A percentile compares a stretch with the other conserved stretches of the same genome.
Evolutionary conservation across 2,797 vertebrate species (phyloP).

Genomic region (Enteromius anoplus): DNA sequence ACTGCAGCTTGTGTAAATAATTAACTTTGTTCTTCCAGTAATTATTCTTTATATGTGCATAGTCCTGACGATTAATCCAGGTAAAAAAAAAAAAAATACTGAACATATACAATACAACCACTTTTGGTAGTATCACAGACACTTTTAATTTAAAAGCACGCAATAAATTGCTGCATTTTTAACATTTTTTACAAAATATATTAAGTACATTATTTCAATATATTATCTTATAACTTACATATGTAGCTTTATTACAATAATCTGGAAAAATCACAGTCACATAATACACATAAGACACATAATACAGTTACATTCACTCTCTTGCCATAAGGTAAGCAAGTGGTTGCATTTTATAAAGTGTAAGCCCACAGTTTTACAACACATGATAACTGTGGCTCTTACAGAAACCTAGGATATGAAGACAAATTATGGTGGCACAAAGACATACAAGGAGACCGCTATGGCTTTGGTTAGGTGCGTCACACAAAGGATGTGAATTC

Average conservation of each 20-base stretch:
- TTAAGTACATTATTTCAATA: constrained; percentile 53
- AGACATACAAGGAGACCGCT: constrained; percentile 54
- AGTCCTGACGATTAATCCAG: background rate
- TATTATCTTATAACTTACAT: constrained; percentile 43
- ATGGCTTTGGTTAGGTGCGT: constrained; percentile 58
- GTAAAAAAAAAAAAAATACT: background rate
- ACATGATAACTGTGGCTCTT: constrained; percentile 18
- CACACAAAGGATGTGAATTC: constrained; percentile 33
- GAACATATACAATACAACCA: background rate
- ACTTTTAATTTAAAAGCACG: constrained; percentile 73
- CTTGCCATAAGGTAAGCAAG: constrained; percentile 58
- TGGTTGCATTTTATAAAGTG: constrained; percentile 28
- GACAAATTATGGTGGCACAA: constrained; percentile 46
- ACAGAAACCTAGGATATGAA: constrained; percentile 28
- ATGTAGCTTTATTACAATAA: constrained; percentile 36
- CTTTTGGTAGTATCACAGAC: constrained; percentile 22
- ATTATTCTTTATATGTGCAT: constrained; percentile 19
- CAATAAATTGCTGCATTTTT: constrained; percentile 65
- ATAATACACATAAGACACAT: constrained; percentile 56
- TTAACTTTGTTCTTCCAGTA: background rate
- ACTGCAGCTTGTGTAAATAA: constrained; percentile 23
- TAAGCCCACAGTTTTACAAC: constrained; percentile 20
- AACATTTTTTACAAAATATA: constrained; percentile 76
- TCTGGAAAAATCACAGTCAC: constrained; percentile 63
- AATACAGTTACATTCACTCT: constrained; percentile 75